Base-by-base conservation (phyloP, 2,888 invertebrate species). In the Diplazon laetatorius region DNA sequence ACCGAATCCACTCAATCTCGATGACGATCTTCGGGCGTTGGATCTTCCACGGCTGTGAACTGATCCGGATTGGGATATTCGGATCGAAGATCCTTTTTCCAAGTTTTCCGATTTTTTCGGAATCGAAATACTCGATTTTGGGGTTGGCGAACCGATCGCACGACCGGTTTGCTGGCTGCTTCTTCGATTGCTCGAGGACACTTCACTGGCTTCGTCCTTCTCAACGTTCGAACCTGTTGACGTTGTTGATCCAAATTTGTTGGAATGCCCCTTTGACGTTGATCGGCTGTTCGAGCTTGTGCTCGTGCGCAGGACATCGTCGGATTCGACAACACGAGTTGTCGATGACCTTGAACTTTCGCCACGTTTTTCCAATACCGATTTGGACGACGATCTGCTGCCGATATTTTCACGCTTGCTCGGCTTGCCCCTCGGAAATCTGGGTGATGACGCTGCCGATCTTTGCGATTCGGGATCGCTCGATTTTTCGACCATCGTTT, bases 271-370 rank as follows among this genome's bases (percentile, higher is more conserved):
- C 20, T 14, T 10, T 9, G 50, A 37, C 5, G 50, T 9, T n/a
- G 20, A 48, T 20, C 37, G 2, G 20, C 35, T 65, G 3, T 46
- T 63, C 18, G 63, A 63, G n/a, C 22, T 52, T 63, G n/a, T n/a
- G n/a, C n/a, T n/a, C n/a, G n/a, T n/a, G n/a, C n/a, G n/a, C n/a
- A n/a, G n/a, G n/a, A n/a, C n/a, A n/a, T n/a, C n/a, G n/a, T n/a
- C n/a, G n/a, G n/a, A n/a, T n/a, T n/a, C n/a, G n/a, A n/a, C n/a
- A n/a, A n/a, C n/a, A n/a, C n/a, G n/a, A n/a, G n/a, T n/a, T n/a
- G n/a, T n/a, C n/a, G n/a, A n/a, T n/a, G n/a, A n/a, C n/a, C n/a
- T n/a, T n/a, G 39, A 59, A 59, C 9, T 12, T n/a, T 62, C 44
- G 22, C 10, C 12, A 14, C n/a, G 22, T 37, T 37, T 20, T 52